Evolutionary conservation across 2,797 vertebrate species (phyloP), one percentile per base, ranked within the genome.

Genomic region (Mormyrops boulengeri): DNA sequence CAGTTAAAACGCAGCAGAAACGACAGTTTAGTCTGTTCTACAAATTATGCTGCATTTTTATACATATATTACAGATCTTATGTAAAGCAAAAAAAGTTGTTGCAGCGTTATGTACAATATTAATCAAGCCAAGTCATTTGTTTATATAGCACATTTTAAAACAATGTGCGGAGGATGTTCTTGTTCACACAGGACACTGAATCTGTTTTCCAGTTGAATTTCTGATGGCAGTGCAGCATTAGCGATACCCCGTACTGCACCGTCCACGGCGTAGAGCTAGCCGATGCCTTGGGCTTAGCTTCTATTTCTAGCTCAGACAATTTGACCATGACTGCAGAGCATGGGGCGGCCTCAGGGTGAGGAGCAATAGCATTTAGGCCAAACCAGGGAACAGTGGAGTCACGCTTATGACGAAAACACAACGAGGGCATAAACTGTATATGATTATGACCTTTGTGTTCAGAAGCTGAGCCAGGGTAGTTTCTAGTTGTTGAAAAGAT

Each of bases 61-160:
- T 96, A 95, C 96, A 97, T 98, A 99, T 97, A 98, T 98, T 98
- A 98, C 97, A 98, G 97, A 97, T 97, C 96, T 98, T 99, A 98
- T 97, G 98, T 99, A 98, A 99, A 98, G 98, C 97, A 97, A 97
- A 97, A 97, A 97, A 98, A 99, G 98, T 82, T 38, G 53, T 97
- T 96, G 98, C 97, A 97, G 98, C 97, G 99, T 99, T 99, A 97
- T 98, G 99, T 98, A 97, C 98, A 96, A 96, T 97, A 97, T 95
- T 96, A 96, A 97, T 53, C 12, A 14, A 55, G 17, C 7, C 19
- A 55, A 55, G 53, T 55, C 3, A 19, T 55, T 55, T 55, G 17
- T 55, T 55, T 55, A 55, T 55, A 19, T 19, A 19, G 17, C 17
- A 2, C 53, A 55, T 55, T 55, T 55, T 19, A 55, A 55, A 55